These are phyloP conservation scores for Micropterix aruncella DNA, from an alignment of 2,888 invertebrate genomes.

Conservation along the genomic window DNA sequence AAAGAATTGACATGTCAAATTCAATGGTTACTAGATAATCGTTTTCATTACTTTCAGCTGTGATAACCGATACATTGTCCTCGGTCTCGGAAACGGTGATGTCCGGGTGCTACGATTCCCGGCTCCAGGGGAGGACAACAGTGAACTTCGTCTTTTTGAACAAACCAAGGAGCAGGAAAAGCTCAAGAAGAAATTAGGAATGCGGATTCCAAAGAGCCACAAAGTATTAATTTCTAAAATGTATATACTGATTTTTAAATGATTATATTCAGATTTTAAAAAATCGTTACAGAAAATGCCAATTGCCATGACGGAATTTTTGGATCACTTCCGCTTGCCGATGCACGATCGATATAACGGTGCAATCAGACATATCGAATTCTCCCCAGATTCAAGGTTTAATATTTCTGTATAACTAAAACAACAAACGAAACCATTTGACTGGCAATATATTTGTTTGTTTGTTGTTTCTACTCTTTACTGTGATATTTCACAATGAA, in stretches of 20 bases:
- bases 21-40: too few relatives aligned
- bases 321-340: conserved; percentile 50
- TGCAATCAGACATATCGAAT: conserved; percentile 44
- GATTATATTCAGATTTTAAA: too few relatives aligned
- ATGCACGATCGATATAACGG: conserved; percentile 69
- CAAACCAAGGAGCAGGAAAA: conserved; percentile 24
- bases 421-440: too few relatives aligned
- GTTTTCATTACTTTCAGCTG: conserved; percentile 18
- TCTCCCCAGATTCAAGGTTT: conserved; percentile 46
- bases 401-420: too few relatives aligned
- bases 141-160: conserved; percentile 18
- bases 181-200: conserved; percentile 26
- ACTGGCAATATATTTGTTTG: too few relatives aligned
- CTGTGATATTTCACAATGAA: too few relatives aligned
- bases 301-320: conserved; percentile 27
- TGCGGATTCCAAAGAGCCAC: conserved; percentile 26
- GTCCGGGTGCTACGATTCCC: conserved; percentile 30
- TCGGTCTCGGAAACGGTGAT: conserved; percentile 30
- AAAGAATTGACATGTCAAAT: too few relatives aligned
- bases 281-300: conserved; percentile 25
- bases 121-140: conserved; percentile 23
- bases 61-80: conserved; percentile 22
- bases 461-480: too few relatives aligned
- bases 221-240: not conserved
- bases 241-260: not conserved